Base-by-base conservation (phyloP, 2,113 vertebrate genomes). In the Hassar affinis region DNA sequence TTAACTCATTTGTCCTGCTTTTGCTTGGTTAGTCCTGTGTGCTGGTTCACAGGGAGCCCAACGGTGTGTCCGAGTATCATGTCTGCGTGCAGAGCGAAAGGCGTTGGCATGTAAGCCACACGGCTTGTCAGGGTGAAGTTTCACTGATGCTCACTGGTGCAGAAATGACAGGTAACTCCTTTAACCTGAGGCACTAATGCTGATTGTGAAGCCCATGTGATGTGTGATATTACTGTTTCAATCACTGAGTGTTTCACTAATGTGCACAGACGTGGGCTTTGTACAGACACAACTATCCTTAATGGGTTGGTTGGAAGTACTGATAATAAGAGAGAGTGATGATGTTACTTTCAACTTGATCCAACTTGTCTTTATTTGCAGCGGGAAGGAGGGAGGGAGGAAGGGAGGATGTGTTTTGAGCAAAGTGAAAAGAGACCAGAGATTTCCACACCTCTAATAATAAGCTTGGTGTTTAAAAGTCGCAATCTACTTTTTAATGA, bases 171-270 rank as follows among this genome's bases (percentile, higher is more conserved):
- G 91, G 90, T 93, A 91, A 90, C 90, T 78, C 81, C 87, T 79
- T 57, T 54, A 62, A 86, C 84, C 88, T 84, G 79, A 80, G 81
- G 88, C 82, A 78, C 51, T 66, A 8, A 84, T 38, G 71, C 56
- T 52, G 88, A 90, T 90, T 91, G 75, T 91, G 87, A 88, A 84
- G 84, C 86, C 91, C 88, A 86, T 88, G 86, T 91, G 81, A 72
- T 85, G 86, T 92, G 92, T 92, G 91, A 91, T 87, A 92, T 91
- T 91, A 93, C 91, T 89, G 91, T 93, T 94, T 93, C 92, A 92
- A 88, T 91, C 91, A 90, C 69, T 86, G 86, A 87, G 84, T 88
- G 84, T 80, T 87, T 85, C 59, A 18, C 76, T 84, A 85, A 89
- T 90, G 80, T 56, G 88, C 79, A 56, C 52, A 61, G 92, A 86